Conservation (phyloP, 2,888 invertebrate genomes). For the Conomelus anceps region DNA sequence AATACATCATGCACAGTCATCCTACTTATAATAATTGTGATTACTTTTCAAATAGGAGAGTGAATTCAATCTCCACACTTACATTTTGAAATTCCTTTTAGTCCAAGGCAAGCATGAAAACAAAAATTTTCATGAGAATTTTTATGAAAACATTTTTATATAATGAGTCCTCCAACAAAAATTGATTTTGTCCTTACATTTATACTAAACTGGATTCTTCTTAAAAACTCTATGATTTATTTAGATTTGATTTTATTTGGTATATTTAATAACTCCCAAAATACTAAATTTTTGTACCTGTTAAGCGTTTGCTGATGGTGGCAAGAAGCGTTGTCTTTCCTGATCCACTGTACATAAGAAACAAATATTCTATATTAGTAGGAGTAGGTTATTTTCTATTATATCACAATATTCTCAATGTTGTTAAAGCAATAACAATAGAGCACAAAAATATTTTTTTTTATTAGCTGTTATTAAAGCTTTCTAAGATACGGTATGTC, state of each 20-base stretch:
- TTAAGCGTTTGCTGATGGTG: conserved; percentile 26
- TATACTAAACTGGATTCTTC: too few relatives aligned
- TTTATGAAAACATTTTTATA: not conserved
- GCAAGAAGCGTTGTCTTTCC: conserved; percentile 31
- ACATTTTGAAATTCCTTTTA: not conserved
- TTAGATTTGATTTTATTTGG: too few relatives aligned
- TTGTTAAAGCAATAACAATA: too few relatives aligned
- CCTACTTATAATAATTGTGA: too few relatives aligned
- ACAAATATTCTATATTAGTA: not conserved
- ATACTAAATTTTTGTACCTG: conserved; percentile 23
- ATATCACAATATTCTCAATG: not conserved
- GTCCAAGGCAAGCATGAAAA: not conserved
- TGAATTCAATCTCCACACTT: too few relatives aligned
- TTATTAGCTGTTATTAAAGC: too few relatives aligned
- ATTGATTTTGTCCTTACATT: not conserved
- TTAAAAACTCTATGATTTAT: too few relatives aligned
- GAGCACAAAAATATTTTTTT: too few relatives aligned
- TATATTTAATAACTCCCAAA: not conserved
- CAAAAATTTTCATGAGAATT: not conserved
- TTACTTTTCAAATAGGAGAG: too few relatives aligned
- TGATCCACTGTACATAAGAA: conserved; percentile 27
- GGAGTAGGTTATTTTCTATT: too few relatives aligned
- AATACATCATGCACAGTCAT: too few relatives aligned
- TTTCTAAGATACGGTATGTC: too few relatives aligned
- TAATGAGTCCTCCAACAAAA: not conserved